A percentile compares a stretch with the other conserved stretches of the same genome.
Evolutionary conservation across 2,113 vertebrate genomes (phyloP).

Genomic region (Elgaria multicarinata): DNA sequence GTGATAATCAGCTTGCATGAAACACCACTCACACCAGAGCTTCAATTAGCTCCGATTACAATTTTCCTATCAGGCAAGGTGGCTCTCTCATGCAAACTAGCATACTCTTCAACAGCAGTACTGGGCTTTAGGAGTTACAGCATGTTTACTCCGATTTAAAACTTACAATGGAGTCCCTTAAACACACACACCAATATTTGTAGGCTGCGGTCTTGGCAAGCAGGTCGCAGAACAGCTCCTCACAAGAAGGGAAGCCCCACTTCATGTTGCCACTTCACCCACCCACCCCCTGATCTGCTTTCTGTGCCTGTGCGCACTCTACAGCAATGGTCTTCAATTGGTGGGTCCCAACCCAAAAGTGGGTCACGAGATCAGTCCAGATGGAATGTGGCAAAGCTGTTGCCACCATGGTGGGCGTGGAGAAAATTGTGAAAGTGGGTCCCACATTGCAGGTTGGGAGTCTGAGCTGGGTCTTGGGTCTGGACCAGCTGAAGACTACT

Average conservation of each 20-base stretch:
- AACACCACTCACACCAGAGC: not conserved
- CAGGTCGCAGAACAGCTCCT: not conserved
- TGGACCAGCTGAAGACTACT: no score
- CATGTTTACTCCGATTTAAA: rapidly evolving
- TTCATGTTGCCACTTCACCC: not conserved
- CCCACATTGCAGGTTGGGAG: no score
- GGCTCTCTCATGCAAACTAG: not conserved
- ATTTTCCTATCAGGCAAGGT: slow-evolving; percentile 3
- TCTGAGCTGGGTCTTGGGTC: no score
- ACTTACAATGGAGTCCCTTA: not conserved
- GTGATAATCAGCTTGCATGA: slow-evolving; percentile 2
- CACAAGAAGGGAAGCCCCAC: not conserved
- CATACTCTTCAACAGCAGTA: slow-evolving; percentile 17
- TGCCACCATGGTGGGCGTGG: no score
- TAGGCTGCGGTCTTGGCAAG: slow-evolving; percentile 16
- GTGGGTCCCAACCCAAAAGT: no score
- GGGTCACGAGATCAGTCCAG: no score
- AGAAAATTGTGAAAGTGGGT: no score
- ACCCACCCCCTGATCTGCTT: not conserved
- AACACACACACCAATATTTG: slow-evolving; percentile 62
- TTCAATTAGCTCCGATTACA: not conserved
- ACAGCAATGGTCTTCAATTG: no score
- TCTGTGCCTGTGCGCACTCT: not conserved
- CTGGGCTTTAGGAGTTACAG: slow-evolving; percentile 1
- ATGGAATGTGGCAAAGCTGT: no score